Evolutionary conservation across 1,140 invertebrate species (phyloP), one percentile per base, ranked within the genome.

Genomic region (Ruditapes philippinarum): DNA sequence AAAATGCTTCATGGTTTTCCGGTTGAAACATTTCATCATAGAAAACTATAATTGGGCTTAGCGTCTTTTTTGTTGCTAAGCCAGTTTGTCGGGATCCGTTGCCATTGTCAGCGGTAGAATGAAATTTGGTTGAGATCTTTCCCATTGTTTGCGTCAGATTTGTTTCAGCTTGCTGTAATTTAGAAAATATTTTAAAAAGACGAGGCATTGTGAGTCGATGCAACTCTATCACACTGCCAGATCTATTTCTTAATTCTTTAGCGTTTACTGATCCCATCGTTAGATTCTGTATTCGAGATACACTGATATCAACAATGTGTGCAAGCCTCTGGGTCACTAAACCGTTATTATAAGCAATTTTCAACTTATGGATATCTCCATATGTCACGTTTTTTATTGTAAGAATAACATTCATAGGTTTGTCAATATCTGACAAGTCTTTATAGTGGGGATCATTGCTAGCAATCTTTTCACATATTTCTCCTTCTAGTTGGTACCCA

Each of bases 261-360:
- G 73, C 51, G 31, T 90, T 88, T 19, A 91, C 40, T 36, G 91
- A 45, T 60, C 81, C 49, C 22, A 95, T 82, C 4, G 92, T 92
- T 28, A 95, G 84, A 57, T 95, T 91, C 49, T 91, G 87, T 33
- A 95, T 92, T 42, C 93, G 40, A 5, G 87, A 82, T 3, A 33
- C n/a, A 70, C 88, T 93, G 3, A 94, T 94, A 83, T 95, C 94
- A 5, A 94, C 79, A 57, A 89, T 73, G 1, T 19, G n/a, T 42
- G 91, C 90, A 42, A 94, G 78, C 7, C 89, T 78, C 4, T 78
- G 31, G 17, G 62, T 76, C 25, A 93, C 78, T 28, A 89, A 57
- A 3, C 82, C 51, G 49, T 93, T 89, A 40, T 87, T 89, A 19
- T 80, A 89, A 11, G 79, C 65, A 3, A 88, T 79, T 17, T 42